These are phyloP conservation scores for Scatophagus argus DNA, from an alignment of 2,113 vertebrate species.

Conservation along the genomic window DNA sequence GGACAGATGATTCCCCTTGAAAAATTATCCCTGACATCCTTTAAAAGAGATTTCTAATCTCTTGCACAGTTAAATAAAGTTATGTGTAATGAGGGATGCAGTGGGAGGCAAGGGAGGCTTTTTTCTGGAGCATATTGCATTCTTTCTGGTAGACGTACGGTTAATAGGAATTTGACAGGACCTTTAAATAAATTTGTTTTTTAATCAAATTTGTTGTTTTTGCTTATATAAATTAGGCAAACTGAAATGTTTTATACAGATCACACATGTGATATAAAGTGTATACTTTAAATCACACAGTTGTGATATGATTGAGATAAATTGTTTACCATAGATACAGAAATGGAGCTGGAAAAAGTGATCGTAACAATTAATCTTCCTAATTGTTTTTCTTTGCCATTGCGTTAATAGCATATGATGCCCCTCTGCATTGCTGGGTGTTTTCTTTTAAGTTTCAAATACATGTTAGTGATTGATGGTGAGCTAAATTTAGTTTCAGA, in stretches of 20 bases:
- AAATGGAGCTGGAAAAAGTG: background rate
- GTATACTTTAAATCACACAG: background rate
- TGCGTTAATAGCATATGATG: background rate
- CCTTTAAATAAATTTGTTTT: background rate
- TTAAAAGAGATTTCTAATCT: background rate
- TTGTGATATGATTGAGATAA: background rate
- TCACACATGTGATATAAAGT: no score
- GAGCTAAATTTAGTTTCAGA: background rate
- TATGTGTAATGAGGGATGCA: background rate
- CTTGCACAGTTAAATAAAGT: background rate
- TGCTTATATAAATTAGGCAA: background rate
- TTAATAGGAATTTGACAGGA: background rate
- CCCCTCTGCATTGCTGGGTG: no score
- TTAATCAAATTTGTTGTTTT: background rate
- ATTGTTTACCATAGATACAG: background rate
- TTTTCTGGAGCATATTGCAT: background rate
- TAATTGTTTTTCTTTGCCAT: background rate
- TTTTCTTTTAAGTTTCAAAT: background rate
- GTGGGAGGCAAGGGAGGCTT: background rate
- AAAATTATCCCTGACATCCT: background rate
- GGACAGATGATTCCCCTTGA: background rate
- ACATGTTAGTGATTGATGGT: background rate
- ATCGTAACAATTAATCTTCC: background rate
- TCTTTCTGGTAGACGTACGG: background rate
- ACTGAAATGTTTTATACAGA: background rate